These are phyloP conservation scores for Lamellibrachia columna DNA, from an alignment of 2,888 invertebrate species.

Conservation along the genomic window DNA sequence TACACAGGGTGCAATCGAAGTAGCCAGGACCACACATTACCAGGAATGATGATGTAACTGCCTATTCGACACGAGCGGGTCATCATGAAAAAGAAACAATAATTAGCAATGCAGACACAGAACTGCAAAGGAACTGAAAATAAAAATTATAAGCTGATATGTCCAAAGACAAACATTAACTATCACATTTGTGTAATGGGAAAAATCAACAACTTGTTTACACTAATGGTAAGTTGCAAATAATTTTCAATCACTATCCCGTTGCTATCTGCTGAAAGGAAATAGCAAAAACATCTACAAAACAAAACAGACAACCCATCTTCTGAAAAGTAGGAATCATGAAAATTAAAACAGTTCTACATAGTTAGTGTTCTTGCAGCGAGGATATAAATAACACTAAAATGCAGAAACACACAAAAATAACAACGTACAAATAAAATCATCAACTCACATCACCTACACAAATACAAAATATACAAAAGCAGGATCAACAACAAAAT, in stretches of 20 bases:
- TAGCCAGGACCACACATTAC: background rate
- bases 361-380: background rate
- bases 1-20: background rate
- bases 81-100: slow-evolving; percentile 11
- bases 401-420: background rate
- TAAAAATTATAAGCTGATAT: background rate
- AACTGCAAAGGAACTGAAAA: background rate
- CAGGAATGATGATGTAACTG: slow-evolving; percentile 6
- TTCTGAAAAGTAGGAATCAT: background rate
- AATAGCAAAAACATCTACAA: background rate
- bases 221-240: background rate
- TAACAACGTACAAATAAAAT: background rate
- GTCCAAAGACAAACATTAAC: background rate
- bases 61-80: background rate
- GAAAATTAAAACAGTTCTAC: background rate
- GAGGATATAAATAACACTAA: background rate
- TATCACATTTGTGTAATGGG: no score
- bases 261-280: background rate
- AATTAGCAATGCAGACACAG: background rate
- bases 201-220: no score
- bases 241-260: background rate
- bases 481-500: background rate
- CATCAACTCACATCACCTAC: background rate
- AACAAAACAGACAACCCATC: background rate
- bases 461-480: background rate